Conservation (phyloP, 92 coral and sea anemone species). For the Hydrozoanthus gracilis region DNA sequence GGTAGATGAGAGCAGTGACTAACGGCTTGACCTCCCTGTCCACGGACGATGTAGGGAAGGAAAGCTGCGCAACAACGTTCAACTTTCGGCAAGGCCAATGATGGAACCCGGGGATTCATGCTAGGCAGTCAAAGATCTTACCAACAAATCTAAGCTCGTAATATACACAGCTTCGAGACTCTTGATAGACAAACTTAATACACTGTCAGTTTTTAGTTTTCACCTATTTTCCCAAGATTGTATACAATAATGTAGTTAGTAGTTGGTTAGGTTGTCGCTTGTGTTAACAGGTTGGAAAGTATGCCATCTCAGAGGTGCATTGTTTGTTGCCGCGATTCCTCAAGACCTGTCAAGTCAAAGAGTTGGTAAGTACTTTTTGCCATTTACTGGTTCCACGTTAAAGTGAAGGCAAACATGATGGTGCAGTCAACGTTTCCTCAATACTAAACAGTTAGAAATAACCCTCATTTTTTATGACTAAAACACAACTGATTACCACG, state of each 20-base stretch:
- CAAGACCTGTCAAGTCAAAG: conserved; percentile 78
- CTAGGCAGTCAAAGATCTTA: too few relatives aligned
- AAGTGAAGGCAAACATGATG: too few relatives aligned
- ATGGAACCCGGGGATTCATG: too few relatives aligned
- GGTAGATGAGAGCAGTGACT: too few relatives aligned
- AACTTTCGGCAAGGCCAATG: too few relatives aligned
- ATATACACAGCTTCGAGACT: background rate
- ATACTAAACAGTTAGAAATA: background rate
- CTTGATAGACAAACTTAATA: background rate
- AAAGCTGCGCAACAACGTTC: too few relatives aligned
- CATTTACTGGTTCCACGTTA: background rate
- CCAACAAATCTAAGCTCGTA: too few relatives aligned
- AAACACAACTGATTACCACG: too few relatives aligned
- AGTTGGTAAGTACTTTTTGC: conserved; percentile 55
- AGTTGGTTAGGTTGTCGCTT: background rate
- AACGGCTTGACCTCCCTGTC: too few relatives aligned
- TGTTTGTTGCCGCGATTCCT: conserved; percentile 71
- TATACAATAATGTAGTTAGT: background rate
- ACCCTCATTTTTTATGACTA: too few relatives aligned
- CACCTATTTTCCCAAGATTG: too few relatives aligned
- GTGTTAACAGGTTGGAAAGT: conserved; percentile 71
- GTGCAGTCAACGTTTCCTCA: background rate
- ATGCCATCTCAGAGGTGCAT: conserved; percentile 76
- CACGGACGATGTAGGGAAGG: too few relatives aligned
- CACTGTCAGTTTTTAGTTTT: conserved; percentile 1